phyloP scores from a whole-genome alignment of 2,888 invertebrate species.

The Stenchaetothrips biformis region DNA sequence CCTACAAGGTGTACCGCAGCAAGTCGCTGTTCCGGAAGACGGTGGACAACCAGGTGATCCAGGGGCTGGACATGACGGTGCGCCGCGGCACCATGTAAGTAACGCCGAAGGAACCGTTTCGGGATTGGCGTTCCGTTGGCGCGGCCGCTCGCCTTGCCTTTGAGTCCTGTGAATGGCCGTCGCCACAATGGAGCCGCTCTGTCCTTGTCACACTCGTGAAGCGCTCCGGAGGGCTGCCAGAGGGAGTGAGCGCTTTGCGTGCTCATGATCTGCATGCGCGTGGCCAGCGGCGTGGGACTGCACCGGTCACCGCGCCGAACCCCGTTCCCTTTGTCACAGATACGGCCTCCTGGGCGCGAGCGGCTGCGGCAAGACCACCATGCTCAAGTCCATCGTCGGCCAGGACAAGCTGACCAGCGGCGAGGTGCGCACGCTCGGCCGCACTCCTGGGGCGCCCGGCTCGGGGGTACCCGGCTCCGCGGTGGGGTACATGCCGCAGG shows the following conservation, averaged over 20 bases:
- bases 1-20: constrained; percentile 40
- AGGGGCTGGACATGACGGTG: constrained; percentile 42
- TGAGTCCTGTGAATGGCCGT: too few species aligned
- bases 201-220: too few species aligned
- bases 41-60: constrained; percentile 31
- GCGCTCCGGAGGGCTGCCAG: too few species aligned
- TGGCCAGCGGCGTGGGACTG: not conserved
- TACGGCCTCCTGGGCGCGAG: constrained; percentile 86
- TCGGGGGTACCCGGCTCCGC: constrained; percentile 65
- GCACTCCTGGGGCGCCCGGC: constrained; percentile 56
- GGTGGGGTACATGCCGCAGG: constrained; percentile 65
- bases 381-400: constrained; percentile 80
- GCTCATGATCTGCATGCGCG: too few species aligned
- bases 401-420: constrained; percentile 67
- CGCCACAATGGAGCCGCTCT: too few species aligned
- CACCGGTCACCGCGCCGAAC: not conserved
- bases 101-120: not conserved
- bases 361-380: constrained; percentile 86
- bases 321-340: constrained; percentile 48
- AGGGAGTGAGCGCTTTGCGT: too few species aligned
- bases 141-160: too few species aligned
- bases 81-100: constrained; percentile 41
- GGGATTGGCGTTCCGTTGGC: too few species aligned
- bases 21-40: constrained; percentile 36
- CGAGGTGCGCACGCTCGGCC: constrained; percentile 68